These are phyloP conservation scores for Scaptomyza cyrtandrae DNA, from an alignment of 2,888 invertebrate genomes.

Conservation along the genomic window DNA sequence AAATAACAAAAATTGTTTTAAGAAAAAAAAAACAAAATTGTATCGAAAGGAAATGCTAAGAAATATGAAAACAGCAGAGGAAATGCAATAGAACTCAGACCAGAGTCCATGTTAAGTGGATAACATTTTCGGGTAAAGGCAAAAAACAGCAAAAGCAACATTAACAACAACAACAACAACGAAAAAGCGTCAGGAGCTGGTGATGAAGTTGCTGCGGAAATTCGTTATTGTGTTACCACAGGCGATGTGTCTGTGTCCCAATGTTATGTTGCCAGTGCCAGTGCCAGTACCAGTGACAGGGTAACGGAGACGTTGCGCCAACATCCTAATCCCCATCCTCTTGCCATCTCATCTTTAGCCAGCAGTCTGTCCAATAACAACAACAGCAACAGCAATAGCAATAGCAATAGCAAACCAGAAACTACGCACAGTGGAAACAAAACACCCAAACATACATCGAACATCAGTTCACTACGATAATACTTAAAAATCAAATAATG, in stretches of 20 bases:
- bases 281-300: conserved; percentile 15
- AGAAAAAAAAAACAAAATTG: conserved; percentile 9
- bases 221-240: conserved; percentile 83
- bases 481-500: not conserved
- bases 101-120: conserved; percentile 69
- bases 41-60: conserved; percentile 6
- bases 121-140: conserved; percentile 63
- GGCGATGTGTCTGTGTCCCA: conserved; percentile 80
- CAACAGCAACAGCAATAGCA: conserved; percentile 21
- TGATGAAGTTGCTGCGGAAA: conserved; percentile 81
- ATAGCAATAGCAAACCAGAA: conserved; percentile 13
- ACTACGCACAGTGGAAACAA: conserved; percentile 30
- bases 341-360: conserved; percentile 23
- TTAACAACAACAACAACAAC: conserved; percentile 11
- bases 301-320: conserved; percentile 24
- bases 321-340: not conserved
- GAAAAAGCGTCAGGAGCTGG: conserved; percentile 32
- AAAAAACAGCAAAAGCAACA: conserved; percentile 35
- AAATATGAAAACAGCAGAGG: conserved; percentile 40
- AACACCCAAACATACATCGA: not conserved
- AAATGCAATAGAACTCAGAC: conserved; percentile 46
- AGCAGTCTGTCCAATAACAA: conserved; percentile 58
- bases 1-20: conserved; percentile 22
- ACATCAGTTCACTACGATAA: not conserved
- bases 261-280: conserved; percentile 61